Evolutionary conservation across 1,140 invertebrate species (phyloP).

Genomic region (Lineus longissimus): DNA sequence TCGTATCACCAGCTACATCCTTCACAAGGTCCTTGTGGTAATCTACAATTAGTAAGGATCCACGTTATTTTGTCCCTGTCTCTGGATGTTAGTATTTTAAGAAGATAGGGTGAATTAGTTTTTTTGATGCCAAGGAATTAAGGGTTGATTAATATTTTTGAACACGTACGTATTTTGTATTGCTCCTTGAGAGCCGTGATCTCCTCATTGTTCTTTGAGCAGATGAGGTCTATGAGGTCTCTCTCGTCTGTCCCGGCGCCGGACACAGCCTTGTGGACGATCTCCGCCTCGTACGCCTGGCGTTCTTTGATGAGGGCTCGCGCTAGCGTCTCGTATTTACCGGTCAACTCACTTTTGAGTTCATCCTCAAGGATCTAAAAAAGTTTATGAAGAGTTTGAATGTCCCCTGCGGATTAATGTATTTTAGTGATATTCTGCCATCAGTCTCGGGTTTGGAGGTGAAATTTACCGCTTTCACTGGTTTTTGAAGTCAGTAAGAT

Average conservation of each 20-base stretch:
- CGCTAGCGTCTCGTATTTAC: slow-evolving; percentile 43
- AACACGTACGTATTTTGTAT: slow-evolving; percentile 26
- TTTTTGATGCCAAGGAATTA: no score
- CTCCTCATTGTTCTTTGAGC: slow-evolving; percentile 40
- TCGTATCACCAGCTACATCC: slow-evolving; percentile 29
- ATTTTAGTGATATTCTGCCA: no score
- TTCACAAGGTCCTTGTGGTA: slow-evolving; percentile 29
- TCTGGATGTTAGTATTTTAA: no score
- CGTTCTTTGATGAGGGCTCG: slow-evolving; percentile 28
- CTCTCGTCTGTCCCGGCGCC: slow-evolving; percentile 43
- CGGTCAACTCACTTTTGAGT: slow-evolving; percentile 42
- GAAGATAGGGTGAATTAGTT: no score
- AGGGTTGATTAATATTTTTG: no score
- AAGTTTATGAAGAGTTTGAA: background rate
- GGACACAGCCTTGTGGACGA: slow-evolving; percentile 33
- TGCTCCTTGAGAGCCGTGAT: slow-evolving; percentile 45
- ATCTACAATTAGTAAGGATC: slow-evolving; percentile 18
- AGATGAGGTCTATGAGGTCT: slow-evolving; percentile 44
- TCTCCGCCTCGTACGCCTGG: slow-evolving; percentile 27
- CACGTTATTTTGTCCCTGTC: no score
- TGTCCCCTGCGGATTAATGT: no score
- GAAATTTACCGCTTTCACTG: no score
- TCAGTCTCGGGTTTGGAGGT: no score
- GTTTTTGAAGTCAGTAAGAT: no score
- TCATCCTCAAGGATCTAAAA: slow-evolving; percentile 42